Evolutionary conservation across 1,140 invertebrate genomes (phyloP).

Genomic region (Dermatophagoides farinae): DNA sequence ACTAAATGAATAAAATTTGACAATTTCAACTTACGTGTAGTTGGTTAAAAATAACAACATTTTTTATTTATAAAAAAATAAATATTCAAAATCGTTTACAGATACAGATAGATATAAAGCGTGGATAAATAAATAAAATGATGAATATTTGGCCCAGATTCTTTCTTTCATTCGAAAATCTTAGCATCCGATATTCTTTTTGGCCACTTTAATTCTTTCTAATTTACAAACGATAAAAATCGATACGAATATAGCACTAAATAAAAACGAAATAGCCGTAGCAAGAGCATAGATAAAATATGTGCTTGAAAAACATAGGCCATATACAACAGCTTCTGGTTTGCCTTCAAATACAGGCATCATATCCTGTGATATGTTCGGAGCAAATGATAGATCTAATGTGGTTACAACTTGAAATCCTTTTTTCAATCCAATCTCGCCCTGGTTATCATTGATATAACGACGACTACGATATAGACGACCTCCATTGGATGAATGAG

Average conservation of each 20-base stretch:
- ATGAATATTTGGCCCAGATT: no score
- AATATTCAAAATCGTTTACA: no score
- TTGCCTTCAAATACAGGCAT: slow-evolving; percentile 46
- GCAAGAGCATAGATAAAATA: slow-evolving; percentile 50
- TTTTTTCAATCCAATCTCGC: slow-evolving; percentile 60
- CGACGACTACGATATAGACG: slow-evolving; percentile 32
- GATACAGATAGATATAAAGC: no score
- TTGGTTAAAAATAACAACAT: no score
- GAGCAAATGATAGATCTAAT: slow-evolving; percentile 71
- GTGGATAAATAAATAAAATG: no score
- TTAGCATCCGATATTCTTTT: no score
- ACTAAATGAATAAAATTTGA: no score
- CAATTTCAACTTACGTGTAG: no score
- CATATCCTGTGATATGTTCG: slow-evolving; percentile 43
- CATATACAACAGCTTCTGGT: slow-evolving; percentile 61
- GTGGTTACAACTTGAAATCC: slow-evolving; percentile 68
- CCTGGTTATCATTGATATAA: slow-evolving; percentile 30
- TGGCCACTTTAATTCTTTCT: neutral
- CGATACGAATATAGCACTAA: neutral
- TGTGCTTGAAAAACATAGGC: slow-evolving; percentile 66
- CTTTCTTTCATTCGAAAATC: no score
- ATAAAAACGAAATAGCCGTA: neutral
- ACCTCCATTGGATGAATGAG: slow-evolving; percentile 17
- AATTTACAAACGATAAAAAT: slow-evolving; percentile 9
- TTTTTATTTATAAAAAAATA: no score